Percentiles rank a stretch among this genome's conserved stretches.
Evolutionary conservation across 2,888 invertebrate species (phyloP).

Genomic region (Ennomos fuscantarius): DNA sequence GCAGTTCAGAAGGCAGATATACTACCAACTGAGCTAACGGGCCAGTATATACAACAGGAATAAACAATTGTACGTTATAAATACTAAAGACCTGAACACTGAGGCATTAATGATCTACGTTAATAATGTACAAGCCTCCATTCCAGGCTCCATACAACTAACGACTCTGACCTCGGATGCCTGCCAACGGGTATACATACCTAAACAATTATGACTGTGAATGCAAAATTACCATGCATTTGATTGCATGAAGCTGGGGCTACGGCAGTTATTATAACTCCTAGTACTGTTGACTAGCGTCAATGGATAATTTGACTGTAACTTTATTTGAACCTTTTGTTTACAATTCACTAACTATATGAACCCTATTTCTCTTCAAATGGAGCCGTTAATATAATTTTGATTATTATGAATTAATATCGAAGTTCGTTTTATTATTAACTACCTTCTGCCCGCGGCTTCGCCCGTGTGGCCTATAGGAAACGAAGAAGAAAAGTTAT

Average conservation of each 20-base stretch:
- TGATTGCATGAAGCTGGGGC: conserved; percentile 14
- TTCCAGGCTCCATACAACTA: conserved; percentile 11
- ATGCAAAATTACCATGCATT: conserved; percentile 25
- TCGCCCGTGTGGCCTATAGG: no score
- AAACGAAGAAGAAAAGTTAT: no score
- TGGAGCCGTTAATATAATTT: no score
- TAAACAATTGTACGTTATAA: no score
- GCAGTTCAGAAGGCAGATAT: no score
- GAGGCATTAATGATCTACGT: conserved; percentile 1
- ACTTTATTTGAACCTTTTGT: not conserved
- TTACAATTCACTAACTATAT: no score
- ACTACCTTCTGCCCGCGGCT: no score
- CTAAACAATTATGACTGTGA: conserved; percentile 21
- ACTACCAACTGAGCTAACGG: no score
- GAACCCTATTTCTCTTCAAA: no score
- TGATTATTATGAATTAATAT: no score
- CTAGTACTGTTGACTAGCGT: not conserved
- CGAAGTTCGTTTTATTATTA: no score
- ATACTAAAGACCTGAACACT: not conserved
- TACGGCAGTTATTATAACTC: conserved; percentile 4
- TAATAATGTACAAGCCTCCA: conserved; percentile 4
- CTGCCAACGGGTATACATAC: conserved; percentile 14
- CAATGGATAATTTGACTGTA: conserved; percentile 11
- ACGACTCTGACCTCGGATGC: conserved; percentile 23
- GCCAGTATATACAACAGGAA: no score